Evolutionary conservation across 1,140 invertebrate genomes (phyloP), one percentile per base, ranked within the genome.

Genomic region (Pseudomyrmex flavicornis): DNA sequence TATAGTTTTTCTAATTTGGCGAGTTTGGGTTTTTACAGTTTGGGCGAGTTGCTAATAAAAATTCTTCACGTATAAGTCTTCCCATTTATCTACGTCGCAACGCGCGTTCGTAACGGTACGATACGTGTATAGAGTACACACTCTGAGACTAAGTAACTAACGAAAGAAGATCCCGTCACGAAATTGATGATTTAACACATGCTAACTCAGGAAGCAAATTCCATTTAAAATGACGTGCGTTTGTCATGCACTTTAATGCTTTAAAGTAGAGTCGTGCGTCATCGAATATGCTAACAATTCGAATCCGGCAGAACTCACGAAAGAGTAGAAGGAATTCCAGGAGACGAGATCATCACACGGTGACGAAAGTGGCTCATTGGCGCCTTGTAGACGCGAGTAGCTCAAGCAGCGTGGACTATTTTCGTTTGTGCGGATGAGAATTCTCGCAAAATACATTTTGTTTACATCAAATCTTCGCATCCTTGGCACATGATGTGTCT

Each of bases 381-480:
- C 76, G 76, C 17, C 66, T 59, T 22, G 5, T 44, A 66, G 74
- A 44, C 74, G 74, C 74, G 50, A 54, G 7, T 70, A 70, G 35
- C 69, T 79, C 52, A 79, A 79, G 20, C 35, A 1, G 20, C 35
- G 2, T 7, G n/a, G 4, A 59, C 76, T 80, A 80, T 80, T 80
- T 80, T 80, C 56, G 56, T 22, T 70, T 66, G 66, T 46, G 46
- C 17, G 35, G 35, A 35, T 12, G 48, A 52, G n/a, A 79, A 58
- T n/a, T 80, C 44, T 15, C n/a, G 5, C 76, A 35, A 59, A 80
- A 72, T 12, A 80, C n/a, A 13, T 59, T 80, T 46, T 48, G 66
- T 80, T 80, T 80, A 80, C 46, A 70, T 70, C 20, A 44, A 79
- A 79, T 79, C 65, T 70, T 72, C 52, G 76, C 44, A 72, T n/a